A percentile compares a stretch with the other conserved stretches of the same genome.
These are phyloP conservation scores for Lamproptera curius DNA, from an alignment of 2,888 invertebrate genomes.

Conservation along the genomic window DNA sequence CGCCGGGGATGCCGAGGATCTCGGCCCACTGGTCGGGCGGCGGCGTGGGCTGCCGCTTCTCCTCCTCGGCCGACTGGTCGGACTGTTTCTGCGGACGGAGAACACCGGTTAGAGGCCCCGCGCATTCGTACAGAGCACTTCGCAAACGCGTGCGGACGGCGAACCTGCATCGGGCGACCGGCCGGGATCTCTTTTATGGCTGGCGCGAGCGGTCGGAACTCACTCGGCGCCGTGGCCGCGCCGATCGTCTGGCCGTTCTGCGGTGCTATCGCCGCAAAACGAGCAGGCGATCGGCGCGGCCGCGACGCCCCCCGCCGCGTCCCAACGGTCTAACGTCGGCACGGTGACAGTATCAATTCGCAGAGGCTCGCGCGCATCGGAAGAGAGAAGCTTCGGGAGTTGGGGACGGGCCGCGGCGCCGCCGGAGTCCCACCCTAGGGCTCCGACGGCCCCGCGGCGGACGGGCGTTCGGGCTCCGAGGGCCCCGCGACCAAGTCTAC, in stretches of 20 bases:
- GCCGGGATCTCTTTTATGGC: too few relatives aligned
- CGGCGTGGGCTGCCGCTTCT: conserved; percentile 63
- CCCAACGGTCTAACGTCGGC: neutral
- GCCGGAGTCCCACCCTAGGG: neutral
- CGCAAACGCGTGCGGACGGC: conserved; percentile 15
- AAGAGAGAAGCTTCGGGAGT: neutral
- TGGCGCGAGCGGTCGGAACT: too few relatives aligned
- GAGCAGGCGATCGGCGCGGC: too few relatives aligned
- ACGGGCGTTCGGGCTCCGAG: neutral
- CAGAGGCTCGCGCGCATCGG: neutral
- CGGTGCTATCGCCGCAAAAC: neutral
- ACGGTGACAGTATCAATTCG: neutral
- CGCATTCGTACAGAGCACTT: neutral
- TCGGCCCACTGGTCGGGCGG: conserved; percentile 72
- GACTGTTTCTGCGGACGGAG: conserved; percentile 33
- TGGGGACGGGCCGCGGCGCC: neutral
- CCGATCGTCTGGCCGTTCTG: too few relatives aligned
- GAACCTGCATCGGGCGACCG: conserved; percentile 58
- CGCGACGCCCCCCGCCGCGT: too few relatives aligned
- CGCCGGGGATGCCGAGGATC: conserved; percentile 65
- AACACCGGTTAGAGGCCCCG: conserved; percentile 18
- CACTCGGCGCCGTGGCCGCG: too few relatives aligned
- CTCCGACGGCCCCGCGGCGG: neutral
- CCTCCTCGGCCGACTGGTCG: conserved; percentile 46
- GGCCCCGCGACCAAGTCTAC: too few relatives aligned